Evolutionary conservation across 2,797 vertebrate species (phyloP), one percentile per base, ranked within the genome.

Genomic region (Cyprinodon diabolis): DNA sequence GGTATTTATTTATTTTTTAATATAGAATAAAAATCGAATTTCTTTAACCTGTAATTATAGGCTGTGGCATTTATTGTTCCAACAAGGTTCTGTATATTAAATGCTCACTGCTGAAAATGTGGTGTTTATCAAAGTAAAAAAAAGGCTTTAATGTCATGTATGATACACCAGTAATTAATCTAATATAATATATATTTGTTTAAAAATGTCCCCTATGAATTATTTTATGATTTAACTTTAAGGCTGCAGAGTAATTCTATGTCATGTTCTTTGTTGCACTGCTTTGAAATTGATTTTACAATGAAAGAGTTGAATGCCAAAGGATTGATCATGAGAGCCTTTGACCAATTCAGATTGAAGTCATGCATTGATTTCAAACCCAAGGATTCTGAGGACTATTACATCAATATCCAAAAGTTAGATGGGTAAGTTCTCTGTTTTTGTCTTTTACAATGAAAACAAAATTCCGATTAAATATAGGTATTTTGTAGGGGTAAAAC

Each of bases 291-390:
- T 40, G 17, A 40, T 30, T 58, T 23, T 35, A 63, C 43, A 79
- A 51, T 62, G 30, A 21, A 58, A 97, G 97, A 95, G 13, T 84
- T 96, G 68, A 96, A 97, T 70, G 95, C 96, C 7, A 97, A 95
- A 91, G 97, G 95, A 66, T 74, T 96, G 68, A 95, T 96, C 81
- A 83, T 97, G 58, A 91, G 88, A 77, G 95, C 96, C 6, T 92
- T 97, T 75, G 96, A 97, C 40, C 95, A 92, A 49, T 96, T 96
- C 87, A 93, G 96, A 69, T 74, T 97, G 21, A 98, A 96, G 92
- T 93, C 95, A 0, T 97, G 97, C 84, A 95, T 98, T 52, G 95
- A 97, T 88, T 98, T 97, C 90, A 96, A 95, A 80, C 95, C 93
- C 43, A 90, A 93, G 92, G 35, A 89, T 4, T n/a, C 45, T 13